Evolutionary conservation across 2,888 invertebrate species (phyloP).

Genomic region (Melikaiella ostensackeni): DNA sequence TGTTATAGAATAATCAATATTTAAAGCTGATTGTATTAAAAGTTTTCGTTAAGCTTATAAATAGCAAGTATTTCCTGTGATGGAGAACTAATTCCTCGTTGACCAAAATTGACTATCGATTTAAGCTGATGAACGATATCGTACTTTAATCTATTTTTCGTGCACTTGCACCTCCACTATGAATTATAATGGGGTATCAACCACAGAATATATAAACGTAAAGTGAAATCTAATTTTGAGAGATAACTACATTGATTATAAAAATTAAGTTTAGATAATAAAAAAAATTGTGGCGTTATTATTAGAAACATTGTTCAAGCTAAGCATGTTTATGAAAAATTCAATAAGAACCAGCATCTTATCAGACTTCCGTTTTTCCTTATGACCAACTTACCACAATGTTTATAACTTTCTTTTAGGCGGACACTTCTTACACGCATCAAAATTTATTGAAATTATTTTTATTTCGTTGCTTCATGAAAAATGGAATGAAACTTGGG

Average conservation of each 20-base stretch:
- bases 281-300: neutral
- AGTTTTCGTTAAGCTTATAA: neutral
- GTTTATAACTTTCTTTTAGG: too few species aligned
- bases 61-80: neutral
- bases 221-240: neutral
- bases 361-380: too few species aligned
- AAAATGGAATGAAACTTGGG: too few species aligned
- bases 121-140: conserved; percentile 17
- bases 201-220: neutral
- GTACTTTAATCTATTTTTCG: conserved; percentile 17
- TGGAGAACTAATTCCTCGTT: neutral
- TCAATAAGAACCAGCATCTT: too few species aligned
- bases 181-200: neutral
- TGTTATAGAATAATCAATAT: neutral
- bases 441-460: too few species aligned
- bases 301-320: neutral
- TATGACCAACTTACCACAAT: too few species aligned
- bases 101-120: conserved; percentile 2
- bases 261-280: neutral
- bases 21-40: neutral
- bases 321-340: too few species aligned
- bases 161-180: neutral
- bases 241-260: neutral
- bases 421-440: too few species aligned
- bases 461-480: too few species aligned